Evolutionary conservation across 2,113 vertebrate species (phyloP).

Genomic region (Lophotis ruficrista): DNA sequence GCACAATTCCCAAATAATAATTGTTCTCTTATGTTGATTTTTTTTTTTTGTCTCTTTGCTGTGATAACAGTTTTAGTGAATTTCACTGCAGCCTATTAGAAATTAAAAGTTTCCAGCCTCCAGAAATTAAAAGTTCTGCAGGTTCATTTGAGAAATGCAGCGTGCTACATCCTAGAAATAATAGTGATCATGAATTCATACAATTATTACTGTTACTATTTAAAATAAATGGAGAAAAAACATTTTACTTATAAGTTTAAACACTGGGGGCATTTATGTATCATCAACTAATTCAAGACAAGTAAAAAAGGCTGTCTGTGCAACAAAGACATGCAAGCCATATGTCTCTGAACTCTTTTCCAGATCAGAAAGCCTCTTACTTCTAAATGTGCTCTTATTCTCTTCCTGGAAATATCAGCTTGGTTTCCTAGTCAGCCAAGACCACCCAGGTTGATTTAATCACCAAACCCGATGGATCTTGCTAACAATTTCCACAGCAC

Average conservation of each 20-base stretch:
- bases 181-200: background rate
- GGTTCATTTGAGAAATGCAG: background rate
- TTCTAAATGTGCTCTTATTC: conserved; percentile 10
- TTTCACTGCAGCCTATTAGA: background rate
- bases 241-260: background rate
- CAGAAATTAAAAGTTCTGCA: background rate
- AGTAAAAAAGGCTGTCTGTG: background rate
- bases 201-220: background rate
- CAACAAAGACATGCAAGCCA: background rate
- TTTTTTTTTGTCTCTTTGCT: background rate
- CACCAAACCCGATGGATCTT: background rate
- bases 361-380: conserved; percentile 27
- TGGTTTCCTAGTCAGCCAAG: conserved; percentile 14
- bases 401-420: background rate
- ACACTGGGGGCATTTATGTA: background rate
- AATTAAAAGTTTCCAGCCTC: background rate
- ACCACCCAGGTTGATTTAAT: conserved; percentile 4
- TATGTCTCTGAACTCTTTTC: background rate
- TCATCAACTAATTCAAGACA: background rate
- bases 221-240: background rate
- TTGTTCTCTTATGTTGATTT: background rate
- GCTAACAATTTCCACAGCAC: background rate
- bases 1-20: background rate
- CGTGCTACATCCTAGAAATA: background rate
- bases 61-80: background rate